A percentile compares a stretch with the other conserved stretches of the same genome.
Conservation (phyloP, 2,113 vertebrate genomes). For the Caranx ignobilis region DNA sequence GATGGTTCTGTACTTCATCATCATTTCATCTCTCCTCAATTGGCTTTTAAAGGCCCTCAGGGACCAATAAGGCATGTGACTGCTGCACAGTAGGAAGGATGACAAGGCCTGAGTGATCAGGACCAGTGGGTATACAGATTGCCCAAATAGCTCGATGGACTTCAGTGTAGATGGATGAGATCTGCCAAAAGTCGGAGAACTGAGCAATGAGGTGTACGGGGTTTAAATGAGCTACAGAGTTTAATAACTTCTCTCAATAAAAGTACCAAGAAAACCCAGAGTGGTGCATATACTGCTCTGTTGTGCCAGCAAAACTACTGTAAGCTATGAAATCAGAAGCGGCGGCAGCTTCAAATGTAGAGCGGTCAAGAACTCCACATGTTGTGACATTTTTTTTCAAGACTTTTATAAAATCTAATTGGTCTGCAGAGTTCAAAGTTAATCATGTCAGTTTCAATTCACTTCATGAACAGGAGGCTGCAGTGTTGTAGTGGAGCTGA, state of each 20-base stretch:
- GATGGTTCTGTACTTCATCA: conserved; percentile 24
- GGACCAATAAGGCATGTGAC: conserved; percentile 50
- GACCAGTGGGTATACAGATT: conserved; percentile 21
- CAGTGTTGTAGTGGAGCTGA: not conserved
- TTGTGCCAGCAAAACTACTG: not conserved
- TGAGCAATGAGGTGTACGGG: conserved; percentile 38
- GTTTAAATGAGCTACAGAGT: conserved; percentile 17
- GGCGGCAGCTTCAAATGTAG: not conserved
- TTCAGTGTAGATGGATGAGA: conserved; percentile 37
- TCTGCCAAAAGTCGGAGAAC: conserved; percentile 47
- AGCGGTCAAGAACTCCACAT: not conserved
- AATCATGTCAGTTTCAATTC: not conserved
- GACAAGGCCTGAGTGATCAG: conserved; percentile 49
- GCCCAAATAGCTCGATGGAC: conserved; percentile 19
- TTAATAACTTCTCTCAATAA: conserved; percentile 19
- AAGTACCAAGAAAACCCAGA: not conserved
- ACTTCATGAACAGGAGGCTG: not conserved
- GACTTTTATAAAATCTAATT: conserved; percentile 3
- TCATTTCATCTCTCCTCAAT: conserved; percentile 19
- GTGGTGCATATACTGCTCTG: conserved; percentile 5
- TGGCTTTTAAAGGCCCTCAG: conserved; percentile 48
- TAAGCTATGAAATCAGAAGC: conserved; percentile 1
- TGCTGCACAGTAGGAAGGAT: conserved; percentile 32
- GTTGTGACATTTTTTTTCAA: not conserved
- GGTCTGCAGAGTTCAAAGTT: not conserved